Evolutionary conservation across 2,113 vertebrate genomes (phyloP).

Genomic region (Megaleporinus macrocephalus): DNA sequence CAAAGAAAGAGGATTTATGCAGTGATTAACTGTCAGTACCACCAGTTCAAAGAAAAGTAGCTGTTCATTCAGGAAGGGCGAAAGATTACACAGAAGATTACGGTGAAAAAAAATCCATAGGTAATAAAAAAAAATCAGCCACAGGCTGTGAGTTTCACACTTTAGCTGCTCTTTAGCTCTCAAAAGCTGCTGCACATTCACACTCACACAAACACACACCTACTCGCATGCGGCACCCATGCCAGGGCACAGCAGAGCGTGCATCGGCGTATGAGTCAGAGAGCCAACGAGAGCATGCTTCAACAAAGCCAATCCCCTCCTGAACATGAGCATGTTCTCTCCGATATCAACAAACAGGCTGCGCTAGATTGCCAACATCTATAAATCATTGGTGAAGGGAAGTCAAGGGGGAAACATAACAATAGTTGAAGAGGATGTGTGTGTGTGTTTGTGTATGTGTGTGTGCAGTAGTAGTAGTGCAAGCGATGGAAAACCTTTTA

Average conservation of each 20-base stretch:
- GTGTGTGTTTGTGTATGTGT: background rate
- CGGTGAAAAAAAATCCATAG: background rate
- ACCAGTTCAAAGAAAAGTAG: background rate
- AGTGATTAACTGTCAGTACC: background rate
- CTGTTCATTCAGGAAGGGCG: background rate
- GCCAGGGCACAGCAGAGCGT: background rate
- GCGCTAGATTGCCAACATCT: constrained; percentile 2
- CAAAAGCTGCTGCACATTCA: background rate
- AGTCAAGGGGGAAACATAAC: constrained; percentile 2
- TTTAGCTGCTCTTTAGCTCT: background rate
- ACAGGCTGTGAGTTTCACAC: background rate
- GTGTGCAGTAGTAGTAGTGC: background rate
- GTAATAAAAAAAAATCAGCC: background rate
- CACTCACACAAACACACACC: constrained; percentile 28
- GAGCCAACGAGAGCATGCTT: background rate
- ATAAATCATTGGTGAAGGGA: constrained; percentile 29
- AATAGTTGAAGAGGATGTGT: constrained; percentile 17
- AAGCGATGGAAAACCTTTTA: background rate
- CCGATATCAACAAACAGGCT: constrained; percentile 22
- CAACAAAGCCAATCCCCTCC: constrained; percentile 6
- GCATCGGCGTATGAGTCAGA: background rate
- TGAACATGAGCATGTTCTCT: background rate
- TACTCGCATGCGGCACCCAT: background rate
- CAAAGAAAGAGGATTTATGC: background rate
- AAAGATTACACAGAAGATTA: background rate